phyloP scores from a whole-genome alignment of 1,140 invertebrate species.

The Drosophila lowei region DNA sequence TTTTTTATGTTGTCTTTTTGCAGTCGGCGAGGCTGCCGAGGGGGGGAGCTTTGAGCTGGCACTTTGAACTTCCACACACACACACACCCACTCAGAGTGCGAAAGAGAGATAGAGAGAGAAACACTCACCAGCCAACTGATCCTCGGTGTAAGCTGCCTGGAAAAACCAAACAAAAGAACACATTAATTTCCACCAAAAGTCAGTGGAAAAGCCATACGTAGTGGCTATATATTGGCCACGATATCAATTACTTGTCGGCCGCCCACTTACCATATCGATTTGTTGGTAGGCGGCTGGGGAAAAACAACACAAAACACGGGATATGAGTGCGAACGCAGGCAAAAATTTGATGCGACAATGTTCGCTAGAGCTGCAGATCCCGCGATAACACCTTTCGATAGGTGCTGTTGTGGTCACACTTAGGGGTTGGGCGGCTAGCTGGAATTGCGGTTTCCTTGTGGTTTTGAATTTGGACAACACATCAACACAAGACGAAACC shows the following conservation, averaged over 20 bases:
- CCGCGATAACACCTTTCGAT: too few relatives aligned
- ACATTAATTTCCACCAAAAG: constrained; percentile 1
- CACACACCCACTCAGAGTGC: constrained; percentile 5
- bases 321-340: constrained; percentile 47
- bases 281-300: constrained; percentile 42
- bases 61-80: constrained; percentile 16
- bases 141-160: constrained; percentile 95
- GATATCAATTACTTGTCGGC: constrained; percentile 5
- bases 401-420: too few relatives aligned
- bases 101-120: too few relatives aligned
- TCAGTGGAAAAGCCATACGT: neutral
- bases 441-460: too few relatives aligned
- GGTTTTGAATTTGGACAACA: too few relatives aligned
- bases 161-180: constrained; percentile 26
- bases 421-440: too few relatives aligned
- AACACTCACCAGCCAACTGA: constrained; percentile 93
- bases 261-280: constrained; percentile 67
- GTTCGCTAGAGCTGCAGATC: too few relatives aligned
- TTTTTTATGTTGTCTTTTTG: constrained; percentile 6
- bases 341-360: constrained; percentile 33
- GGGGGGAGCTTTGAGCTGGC: too few relatives aligned
- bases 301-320: constrained; percentile 72
- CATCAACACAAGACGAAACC: too few relatives aligned
- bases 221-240: neutral
- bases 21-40: too few relatives aligned